phyloP scores from a whole-genome alignment of 2,888 invertebrate species.

The Torymus auratus region DNA sequence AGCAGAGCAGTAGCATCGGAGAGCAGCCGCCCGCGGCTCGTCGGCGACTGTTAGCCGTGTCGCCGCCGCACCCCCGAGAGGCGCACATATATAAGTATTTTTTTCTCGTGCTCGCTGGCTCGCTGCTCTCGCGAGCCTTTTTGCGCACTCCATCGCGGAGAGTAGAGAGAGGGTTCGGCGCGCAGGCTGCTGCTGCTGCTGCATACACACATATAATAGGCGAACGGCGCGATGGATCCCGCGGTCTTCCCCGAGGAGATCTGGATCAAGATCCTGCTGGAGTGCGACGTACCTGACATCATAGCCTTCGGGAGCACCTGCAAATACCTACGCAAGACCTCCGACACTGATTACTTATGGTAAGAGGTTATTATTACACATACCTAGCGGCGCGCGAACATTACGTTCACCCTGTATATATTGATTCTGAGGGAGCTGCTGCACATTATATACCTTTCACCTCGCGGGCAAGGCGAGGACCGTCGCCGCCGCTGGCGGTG shows the following conservation, averaged over 20 bases:
- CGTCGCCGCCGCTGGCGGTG: no score
- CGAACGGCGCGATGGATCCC: slow-evolving; percentile 71
- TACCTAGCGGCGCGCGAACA: no score
- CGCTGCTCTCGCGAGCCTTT: no score
- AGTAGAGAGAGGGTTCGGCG: not conserved
- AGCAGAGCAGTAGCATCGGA: not conserved
- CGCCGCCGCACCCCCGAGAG: not conserved
- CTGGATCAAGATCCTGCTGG: slow-evolving; percentile 76
- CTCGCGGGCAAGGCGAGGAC: not conserved
- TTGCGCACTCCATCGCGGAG: not conserved
- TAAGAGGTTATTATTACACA: slow-evolving; percentile 63
- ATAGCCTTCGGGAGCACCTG: slow-evolving; percentile 75
- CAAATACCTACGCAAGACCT: slow-evolving; percentile 74
- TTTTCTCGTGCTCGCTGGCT: no score
- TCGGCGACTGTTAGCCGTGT: not conserved
- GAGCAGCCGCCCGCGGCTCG: slow-evolving; percentile 21
- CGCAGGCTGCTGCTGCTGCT: no score
- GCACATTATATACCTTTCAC: not conserved
- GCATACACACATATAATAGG: no score
- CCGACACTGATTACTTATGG: slow-evolving; percentile 75
- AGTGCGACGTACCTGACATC: slow-evolving; percentile 76
- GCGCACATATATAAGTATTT: no score
- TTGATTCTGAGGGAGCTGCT: slow-evolving; percentile 5
- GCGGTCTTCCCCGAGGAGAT: slow-evolving; percentile 76
- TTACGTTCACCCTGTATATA: slow-evolving; percentile 3